phyloP scores from a whole-genome alignment of 2,888 invertebrate species.

The Zele albiditarsus region DNA sequence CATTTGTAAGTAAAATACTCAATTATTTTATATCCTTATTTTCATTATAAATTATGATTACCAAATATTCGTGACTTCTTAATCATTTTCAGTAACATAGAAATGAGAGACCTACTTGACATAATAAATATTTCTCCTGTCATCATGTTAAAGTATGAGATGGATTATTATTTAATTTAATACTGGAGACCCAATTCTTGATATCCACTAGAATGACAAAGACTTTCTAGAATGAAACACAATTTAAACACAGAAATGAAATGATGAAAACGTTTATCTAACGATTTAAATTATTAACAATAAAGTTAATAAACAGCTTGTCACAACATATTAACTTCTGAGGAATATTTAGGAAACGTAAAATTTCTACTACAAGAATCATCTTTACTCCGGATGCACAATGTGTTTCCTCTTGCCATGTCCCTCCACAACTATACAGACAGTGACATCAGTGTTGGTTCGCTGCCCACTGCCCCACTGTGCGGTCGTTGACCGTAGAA shows the following conservation, averaged over 20 bases:
- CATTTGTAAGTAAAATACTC: constrained; percentile 84
- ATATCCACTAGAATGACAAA: neutral
- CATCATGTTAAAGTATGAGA: no score
- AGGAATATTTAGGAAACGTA: neutral
- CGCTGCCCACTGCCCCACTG: constrained; percentile 27
- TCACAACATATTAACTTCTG: neutral
- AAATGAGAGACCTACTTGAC: no score
- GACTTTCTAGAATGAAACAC: constrained; percentile 19
- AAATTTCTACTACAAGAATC: constrained; percentile 8
- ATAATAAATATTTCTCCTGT: no score
- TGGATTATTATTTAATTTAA: no score
- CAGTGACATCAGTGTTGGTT: constrained; percentile 30
- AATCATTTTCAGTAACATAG: no score
- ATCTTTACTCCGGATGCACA: constrained; percentile 8
- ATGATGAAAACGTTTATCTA: neutral
- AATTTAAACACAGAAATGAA: neutral
- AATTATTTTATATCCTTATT: no score
- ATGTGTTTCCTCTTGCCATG: constrained; percentile 11
- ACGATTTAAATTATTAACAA: no score
- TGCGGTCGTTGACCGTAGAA: constrained; percentile 42
- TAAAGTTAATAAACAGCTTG: neutral
- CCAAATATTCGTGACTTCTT: no score
- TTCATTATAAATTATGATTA: no score
- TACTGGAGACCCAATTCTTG: no score
- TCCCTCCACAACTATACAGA: constrained; percentile 30